Evolutionary conservation across 53 echinoderm and acorn worm genomes (phyloP), one percentile per base, ranked within the genome.

Genomic region (Pentamera pediparva): DNA sequence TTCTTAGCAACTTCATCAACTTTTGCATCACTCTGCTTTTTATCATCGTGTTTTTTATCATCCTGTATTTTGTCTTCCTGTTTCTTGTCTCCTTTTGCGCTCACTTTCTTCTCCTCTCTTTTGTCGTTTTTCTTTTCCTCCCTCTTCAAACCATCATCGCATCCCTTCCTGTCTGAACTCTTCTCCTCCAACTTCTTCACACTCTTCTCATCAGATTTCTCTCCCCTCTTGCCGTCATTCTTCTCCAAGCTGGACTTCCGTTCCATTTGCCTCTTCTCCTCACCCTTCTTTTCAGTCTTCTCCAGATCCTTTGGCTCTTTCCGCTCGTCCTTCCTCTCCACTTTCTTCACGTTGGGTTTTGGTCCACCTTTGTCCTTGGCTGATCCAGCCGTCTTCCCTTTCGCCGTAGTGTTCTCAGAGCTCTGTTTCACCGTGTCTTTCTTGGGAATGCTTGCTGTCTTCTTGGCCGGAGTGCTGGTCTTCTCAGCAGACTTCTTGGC

Each of bases 191-290:
- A 54, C 48, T 74, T 69, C 36, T 33, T 73, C 5, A 37, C 65
- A 15, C 30, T 27, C n/a, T 76, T 67, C 20, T 37, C 39, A 40
- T 79, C 79, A 10, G 28, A 32, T 61, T 73, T 73, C 19, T 53
- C 76, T 51, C 12, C 38, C 15, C 77, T 79, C 72, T 75, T 89
- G 41, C 77, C 67, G 32, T 89, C 84, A 31, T 83, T 78, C 30
- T 32, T 41, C 62, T 85, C 82, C n/a, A 72, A 56, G 48, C 81
- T 75, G 13, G 70, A 74, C 28, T 85, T 81, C 20, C 54, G 67
- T 56, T 56, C 53, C 32, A 54, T 59, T 75, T 18, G 36, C 38
- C 39, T 78, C 56, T 65, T 55, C 49, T 28, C 78, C 62, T 76
- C 76, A 70, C 33, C 54, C 60, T 40, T 82, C 71, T 55, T 83